Base-by-base conservation (phyloP, 2,113 vertebrate genomes). In the Acrocephalus arundinaceus region DNA sequence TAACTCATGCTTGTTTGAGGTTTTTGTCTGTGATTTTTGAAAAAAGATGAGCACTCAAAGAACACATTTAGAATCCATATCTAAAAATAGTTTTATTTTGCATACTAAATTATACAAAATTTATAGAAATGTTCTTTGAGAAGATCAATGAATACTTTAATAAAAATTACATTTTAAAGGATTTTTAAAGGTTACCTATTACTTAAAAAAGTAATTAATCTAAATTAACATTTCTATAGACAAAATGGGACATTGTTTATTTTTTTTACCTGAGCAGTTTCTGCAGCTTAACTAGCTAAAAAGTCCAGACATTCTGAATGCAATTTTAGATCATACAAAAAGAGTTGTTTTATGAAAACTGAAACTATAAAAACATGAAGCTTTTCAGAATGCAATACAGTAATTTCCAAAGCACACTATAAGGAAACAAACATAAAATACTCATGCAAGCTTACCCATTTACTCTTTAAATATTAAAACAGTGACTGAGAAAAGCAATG, bases 401-500 rank as follows among this genome's bases (percentile, higher is more conserved):
- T 62, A 71, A 68, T 77, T 95, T 74, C 62, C 41, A 48, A 95
- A 88, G 54, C 35, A 94, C 3, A 5, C 21, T 33, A 6, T 90
- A 49, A 84, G 31, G 68, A 87, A 92, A 72, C 52, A 90, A 91
- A 51, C 39, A 68, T 35, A 77, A 94, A 93, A 91, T 67, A 51
- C 54, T 88, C 93, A 97, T 93, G 90, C 90, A 95, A 90, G 37
- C 59, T 78, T 84, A 73, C 33, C 45, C 68, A 75, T 67, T 94
- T 82, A 58, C 51, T 85, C 35, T 73, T 78, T 93, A 81, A 92
- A 90, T 91, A 82, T 89, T 93, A 94, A 95, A 96, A 48, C 67
- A 71, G 43, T 78, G 75, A 77, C 54, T 90, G 48, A 85, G 66
- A 94, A 92, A 89, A 85, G 57, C 70, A 68, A 89, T 19, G 43